Evolutionary conservation across 64 coral and sea anemone species (phyloP).

Genomic region (Porites lutea): DNA sequence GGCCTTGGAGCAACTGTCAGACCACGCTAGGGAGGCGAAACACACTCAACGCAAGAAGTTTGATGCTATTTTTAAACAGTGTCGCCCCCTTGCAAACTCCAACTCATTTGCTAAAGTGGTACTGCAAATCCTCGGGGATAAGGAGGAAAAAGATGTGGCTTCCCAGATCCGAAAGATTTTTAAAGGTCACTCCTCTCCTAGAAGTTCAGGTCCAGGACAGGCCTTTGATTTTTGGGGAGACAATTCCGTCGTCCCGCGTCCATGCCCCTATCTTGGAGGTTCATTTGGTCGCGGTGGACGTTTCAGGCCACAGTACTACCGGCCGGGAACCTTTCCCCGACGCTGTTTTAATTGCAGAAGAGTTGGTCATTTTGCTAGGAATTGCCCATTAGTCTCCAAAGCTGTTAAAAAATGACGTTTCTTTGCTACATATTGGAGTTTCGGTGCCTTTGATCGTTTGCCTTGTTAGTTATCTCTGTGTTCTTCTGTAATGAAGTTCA

Average conservation of each 20-base stretch:
- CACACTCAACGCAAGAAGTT: neutral
- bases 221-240: neutral
- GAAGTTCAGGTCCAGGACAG: neutral
- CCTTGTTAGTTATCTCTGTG: neutral
- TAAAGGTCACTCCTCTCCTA: slow-evolving; percentile 4
- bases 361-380: neutral
- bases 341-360: slow-evolving; percentile 46
- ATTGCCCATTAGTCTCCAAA: slow-evolving; percentile 11
- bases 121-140: neutral
- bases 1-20: too few species aligned
- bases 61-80: slow-evolving; percentile 47
- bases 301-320: neutral
- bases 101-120: neutral
- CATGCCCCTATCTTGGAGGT: neutral
- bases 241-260: neutral
- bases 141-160: slow-evolving; percentile 3
- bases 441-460: neutral
- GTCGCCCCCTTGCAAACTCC: neutral
- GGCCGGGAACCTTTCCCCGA: neutral
- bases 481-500: neutral
- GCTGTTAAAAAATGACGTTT: neutral
- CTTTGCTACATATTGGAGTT: neutral
- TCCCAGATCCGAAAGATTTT: slow-evolving; percentile 24
- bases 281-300: neutral
- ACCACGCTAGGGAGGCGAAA: too few species aligned